Conservation (phyloP, 2,888 invertebrate genomes). For the Pseudoips prasinana region DNA sequence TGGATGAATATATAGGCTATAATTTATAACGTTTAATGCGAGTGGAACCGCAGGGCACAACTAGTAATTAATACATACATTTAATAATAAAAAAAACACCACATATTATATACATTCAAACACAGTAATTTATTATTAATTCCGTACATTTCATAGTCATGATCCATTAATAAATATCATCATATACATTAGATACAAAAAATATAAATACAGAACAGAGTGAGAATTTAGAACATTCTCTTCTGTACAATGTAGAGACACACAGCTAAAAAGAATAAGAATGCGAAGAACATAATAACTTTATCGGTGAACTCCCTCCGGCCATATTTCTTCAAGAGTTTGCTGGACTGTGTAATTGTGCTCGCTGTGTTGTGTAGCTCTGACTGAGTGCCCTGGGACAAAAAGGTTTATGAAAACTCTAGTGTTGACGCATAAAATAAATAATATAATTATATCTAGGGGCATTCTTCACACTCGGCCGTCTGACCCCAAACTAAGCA, state of each 20-base stretch:
- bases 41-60: too few relatives aligned
- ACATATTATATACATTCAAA: constrained; percentile 5
- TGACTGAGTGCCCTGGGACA: constrained; percentile 85
- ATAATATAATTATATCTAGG: too few relatives aligned
- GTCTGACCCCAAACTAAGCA: too few relatives aligned
- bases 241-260: constrained; percentile 97
- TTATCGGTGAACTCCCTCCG: constrained; percentile 97
- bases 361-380: constrained; percentile 94
- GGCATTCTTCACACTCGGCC: too few relatives aligned
- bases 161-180: constrained; percentile 27
- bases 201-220: background rate
- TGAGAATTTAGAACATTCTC: constrained; percentile 85
- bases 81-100: too few relatives aligned
- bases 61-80: too few relatives aligned
- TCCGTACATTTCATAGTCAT: constrained; percentile 22
- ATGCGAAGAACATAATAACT: constrained; percentile 92
- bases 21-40: too few relatives aligned
- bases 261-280: constrained; percentile 93
- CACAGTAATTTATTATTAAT: constrained; percentile 22
- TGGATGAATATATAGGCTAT: too few relatives aligned
- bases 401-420: too few relatives aligned
- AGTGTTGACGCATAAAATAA: too few relatives aligned
- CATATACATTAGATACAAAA: constrained; percentile 11
- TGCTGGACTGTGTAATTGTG: constrained; percentile 93
- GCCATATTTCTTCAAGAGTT: constrained; percentile 96